A percentile compares a stretch with the other conserved stretches of the same genome.
Conservation (phyloP, 2,888 invertebrate genomes). For the Drosophila ustulata region DNA sequence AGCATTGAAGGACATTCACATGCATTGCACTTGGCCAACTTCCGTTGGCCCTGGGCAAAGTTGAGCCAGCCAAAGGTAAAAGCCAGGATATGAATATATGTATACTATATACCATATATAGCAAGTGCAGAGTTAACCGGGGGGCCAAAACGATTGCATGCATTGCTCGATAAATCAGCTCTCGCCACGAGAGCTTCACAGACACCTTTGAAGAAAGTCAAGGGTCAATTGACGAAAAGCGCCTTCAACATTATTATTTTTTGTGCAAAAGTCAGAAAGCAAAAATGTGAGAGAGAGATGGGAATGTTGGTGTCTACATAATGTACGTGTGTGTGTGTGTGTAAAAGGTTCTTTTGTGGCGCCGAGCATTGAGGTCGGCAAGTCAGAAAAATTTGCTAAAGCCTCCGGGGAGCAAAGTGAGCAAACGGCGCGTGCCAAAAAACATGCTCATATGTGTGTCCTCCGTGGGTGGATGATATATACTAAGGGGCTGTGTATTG, state of each 20-base stretch:
- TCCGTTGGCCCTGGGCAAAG: slow-evolving; percentile 11
- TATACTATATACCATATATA: background rate
- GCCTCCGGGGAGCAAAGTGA: slow-evolving; percentile 31
- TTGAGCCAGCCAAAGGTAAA: slow-evolving; percentile 23
- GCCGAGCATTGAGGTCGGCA: slow-evolving; percentile 40
- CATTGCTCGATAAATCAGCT: slow-evolving; percentile 23
- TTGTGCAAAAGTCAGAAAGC: slow-evolving; percentile 22
- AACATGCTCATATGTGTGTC: slow-evolving; percentile 18
- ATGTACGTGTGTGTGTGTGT: slow-evolving; percentile 6
- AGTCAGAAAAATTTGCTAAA: slow-evolving; percentile 37
- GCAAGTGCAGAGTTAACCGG: slow-evolving; percentile 25
- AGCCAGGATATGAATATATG: slow-evolving; percentile 41
- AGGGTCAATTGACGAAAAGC: slow-evolving; percentile 60
- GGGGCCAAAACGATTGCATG: slow-evolving; percentile 42
- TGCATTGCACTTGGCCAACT: slow-evolving; percentile 16
- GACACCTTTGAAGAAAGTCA: slow-evolving; percentile 51
- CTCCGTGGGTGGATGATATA: background rate
- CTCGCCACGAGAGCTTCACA: slow-evolving; percentile 28
- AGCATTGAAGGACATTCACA: slow-evolving; percentile 2
- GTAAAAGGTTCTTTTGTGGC: slow-evolving; percentile 31
- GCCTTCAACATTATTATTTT: slow-evolving; percentile 36
- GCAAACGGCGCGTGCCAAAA: slow-evolving; percentile 36
- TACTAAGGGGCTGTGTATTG: background rate
- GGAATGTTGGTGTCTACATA: background rate
- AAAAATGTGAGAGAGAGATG: slow-evolving; percentile 17